These are phyloP conservation scores for Datnioides undecimradiatus DNA, from an alignment of 2,113 vertebrate species.

Conservation along the genomic window DNA sequence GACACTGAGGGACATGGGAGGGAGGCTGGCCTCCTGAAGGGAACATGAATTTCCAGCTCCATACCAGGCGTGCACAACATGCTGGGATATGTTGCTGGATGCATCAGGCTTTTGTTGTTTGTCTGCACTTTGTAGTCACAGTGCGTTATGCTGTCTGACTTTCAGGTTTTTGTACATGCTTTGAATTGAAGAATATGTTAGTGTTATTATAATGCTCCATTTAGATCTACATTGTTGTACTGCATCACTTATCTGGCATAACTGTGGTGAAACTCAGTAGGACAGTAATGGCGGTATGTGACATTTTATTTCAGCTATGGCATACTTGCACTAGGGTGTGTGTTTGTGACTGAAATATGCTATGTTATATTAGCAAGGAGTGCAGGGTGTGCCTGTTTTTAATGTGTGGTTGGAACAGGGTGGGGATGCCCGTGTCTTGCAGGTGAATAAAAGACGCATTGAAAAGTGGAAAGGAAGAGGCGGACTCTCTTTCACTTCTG, in stretches of 20 bases:
- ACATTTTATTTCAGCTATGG: slow-evolving; percentile 29
- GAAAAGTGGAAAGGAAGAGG: slow-evolving; percentile 66
- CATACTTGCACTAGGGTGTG: slow-evolving; percentile 51
- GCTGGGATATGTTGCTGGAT: slow-evolving; percentile 34
- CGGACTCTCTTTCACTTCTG: slow-evolving; percentile 25
- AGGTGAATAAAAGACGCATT: slow-evolving; percentile 82
- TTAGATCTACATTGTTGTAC: neutral
- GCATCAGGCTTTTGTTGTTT: slow-evolving; percentile 1
- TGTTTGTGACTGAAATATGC: slow-evolving; percentile 34
- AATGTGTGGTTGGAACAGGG: slow-evolving; percentile 77
- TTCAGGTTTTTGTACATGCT: neutral
- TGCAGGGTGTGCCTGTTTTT: slow-evolving; percentile 79
- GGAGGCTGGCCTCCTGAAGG: slow-evolving; percentile 11
- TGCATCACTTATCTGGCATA: neutral
- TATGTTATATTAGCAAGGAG: slow-evolving; percentile 41
- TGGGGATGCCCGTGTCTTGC: slow-evolving; percentile 61
- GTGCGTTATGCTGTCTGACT: neutral
- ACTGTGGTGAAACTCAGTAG: slow-evolving; percentile 1
- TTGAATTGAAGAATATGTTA: slow-evolving; percentile 9
- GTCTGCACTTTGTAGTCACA: neutral
- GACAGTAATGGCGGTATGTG: neutral
- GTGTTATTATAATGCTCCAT: neutral
- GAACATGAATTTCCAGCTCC: slow-evolving; percentile 27
- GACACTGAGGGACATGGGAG: slow-evolving; percentile 9
- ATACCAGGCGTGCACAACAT: neutral